Evolutionary conservation across 2,113 vertebrate genomes (phyloP), one percentile per base, ranked within the genome.

Genomic region (Mus spicilegus): DNA sequence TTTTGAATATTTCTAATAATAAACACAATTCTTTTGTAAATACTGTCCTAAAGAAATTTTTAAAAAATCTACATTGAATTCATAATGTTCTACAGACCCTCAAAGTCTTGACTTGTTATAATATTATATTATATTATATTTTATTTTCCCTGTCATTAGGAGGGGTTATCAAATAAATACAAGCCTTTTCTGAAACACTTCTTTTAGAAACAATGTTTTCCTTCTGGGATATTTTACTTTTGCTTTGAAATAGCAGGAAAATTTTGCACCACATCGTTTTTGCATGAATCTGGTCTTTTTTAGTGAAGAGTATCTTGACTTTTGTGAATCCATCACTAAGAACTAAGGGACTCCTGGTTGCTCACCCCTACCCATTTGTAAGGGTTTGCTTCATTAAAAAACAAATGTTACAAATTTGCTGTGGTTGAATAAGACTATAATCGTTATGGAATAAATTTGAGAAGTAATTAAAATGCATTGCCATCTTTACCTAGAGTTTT

Each of bases 391-490:
- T 92, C 33, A 51, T 92, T 58, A 36, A 82, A 42, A 42, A 42
- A 42, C 42, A 87, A 22, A 80, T 10, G 58, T 82, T 72, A 91
- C 36, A 1, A 80, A 56, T 87, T 90, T 87, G 7, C 30, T 82
- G 84, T 76, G 14, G 1, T 75, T 58, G 28, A 95, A 20, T 30
- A 63, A 63, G 95, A 75, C 20, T 87, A 87, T 73, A 97, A 92
- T 28, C 46, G 0, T 72, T 78, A 61, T 46, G 33, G 92, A 63
- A 82, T 70, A 39, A 30, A 46, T 87, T 87, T 82, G 46, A 84
- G 24, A 95, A 91, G 51, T 72, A 92, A 77, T 92, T 91, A 86
- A 89, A 82, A 58, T 90, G 20, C 69, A 69, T 84, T 90, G 16
- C 16, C 42, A 54, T 84, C 93, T 70, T 56, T 9, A 58, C 22